Evolutionary conservation across 2,113 vertebrate species (phyloP).

Genomic region (Callipepla squamata): DNA sequence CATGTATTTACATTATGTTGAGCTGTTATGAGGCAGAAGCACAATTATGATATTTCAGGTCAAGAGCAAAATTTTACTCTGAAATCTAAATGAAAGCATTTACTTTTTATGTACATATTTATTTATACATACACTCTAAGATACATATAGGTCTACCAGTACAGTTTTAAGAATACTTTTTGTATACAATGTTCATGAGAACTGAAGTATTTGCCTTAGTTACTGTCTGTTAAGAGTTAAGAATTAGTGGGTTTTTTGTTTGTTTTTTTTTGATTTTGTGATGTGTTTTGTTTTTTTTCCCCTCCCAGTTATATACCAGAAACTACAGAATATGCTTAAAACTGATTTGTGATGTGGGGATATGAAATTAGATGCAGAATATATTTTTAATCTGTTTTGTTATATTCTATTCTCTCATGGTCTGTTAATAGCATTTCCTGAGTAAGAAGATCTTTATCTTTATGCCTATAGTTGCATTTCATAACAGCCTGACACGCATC

Average conservation of each 20-base stretch:
- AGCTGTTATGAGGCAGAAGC: background rate
- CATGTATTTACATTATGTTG: background rate
- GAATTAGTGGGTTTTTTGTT: background rate
- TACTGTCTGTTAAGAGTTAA: background rate
- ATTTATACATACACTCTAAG: background rate
- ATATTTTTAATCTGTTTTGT: background rate
- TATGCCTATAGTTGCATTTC: background rate
- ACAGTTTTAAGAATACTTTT: background rate
- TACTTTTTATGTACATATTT: background rate
- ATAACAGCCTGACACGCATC: background rate
- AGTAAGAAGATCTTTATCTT: constrained; percentile 31
- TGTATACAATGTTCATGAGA: background rate
- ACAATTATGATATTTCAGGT: background rate
- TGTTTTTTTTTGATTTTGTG: background rate
- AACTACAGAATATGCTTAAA: background rate
- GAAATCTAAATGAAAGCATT: background rate
- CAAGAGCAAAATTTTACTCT: background rate
- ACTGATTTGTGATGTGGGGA: constrained; percentile 21
- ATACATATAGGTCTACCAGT: rapidly evolving
- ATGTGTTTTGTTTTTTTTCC: background rate
- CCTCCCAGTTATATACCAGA: background rate
- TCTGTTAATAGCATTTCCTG: constrained; percentile 13
- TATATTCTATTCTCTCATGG: background rate
- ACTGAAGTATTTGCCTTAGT: background rate
- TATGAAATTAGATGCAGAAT: background rate